Conservation (phyloP, 2,888 invertebrate genomes). For the Agapetus fuscipes region DNA sequence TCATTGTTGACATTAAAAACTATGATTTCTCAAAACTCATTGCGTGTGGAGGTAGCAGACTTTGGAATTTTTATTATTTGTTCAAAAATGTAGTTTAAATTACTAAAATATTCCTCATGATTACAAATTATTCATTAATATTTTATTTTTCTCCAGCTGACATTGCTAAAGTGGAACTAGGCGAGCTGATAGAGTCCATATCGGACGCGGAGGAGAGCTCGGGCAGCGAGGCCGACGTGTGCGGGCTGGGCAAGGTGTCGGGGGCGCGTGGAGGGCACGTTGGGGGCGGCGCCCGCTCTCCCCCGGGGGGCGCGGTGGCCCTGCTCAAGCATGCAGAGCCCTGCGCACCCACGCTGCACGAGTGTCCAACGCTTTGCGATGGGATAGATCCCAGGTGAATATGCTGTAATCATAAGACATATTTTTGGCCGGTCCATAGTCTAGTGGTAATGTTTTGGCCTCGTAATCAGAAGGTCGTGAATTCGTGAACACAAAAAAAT, state of each 20-base stretch:
- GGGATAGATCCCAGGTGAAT: conserved; percentile 39
- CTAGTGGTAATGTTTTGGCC: conserved; percentile 1
- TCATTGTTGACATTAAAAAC: no score
- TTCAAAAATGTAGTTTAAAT: no score
- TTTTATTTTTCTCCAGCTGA: conserved; percentile 32
- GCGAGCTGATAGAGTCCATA: conserved; percentile 46
- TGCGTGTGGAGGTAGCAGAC: no score
- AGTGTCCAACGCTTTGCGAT: conserved; percentile 37
- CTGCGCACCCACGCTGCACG: conserved; percentile 5
- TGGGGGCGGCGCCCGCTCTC: neutral
- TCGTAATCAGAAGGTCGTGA: no score
- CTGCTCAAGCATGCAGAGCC: conserved; percentile 3
- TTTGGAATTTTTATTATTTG: no score
- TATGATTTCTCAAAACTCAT: no score
- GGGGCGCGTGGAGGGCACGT: conserved; percentile 7
- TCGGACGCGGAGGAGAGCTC: conserved; percentile 53
- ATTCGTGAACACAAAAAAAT: no score
- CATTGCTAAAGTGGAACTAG: conserved; percentile 35
- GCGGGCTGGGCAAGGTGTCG: conserved; percentile 25
- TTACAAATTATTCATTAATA: no score
- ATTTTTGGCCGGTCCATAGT: no score
- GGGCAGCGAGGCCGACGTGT: conserved; percentile 42
- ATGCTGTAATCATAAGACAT: no score
- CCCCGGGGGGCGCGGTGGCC: conserved; percentile 4
- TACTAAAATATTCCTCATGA: no score